Percentiles rank a stretch among this genome's conserved stretches.
phyloP scores from a whole-genome alignment of 2,888 invertebrate genomes.

The Panzeria rudis region DNA sequence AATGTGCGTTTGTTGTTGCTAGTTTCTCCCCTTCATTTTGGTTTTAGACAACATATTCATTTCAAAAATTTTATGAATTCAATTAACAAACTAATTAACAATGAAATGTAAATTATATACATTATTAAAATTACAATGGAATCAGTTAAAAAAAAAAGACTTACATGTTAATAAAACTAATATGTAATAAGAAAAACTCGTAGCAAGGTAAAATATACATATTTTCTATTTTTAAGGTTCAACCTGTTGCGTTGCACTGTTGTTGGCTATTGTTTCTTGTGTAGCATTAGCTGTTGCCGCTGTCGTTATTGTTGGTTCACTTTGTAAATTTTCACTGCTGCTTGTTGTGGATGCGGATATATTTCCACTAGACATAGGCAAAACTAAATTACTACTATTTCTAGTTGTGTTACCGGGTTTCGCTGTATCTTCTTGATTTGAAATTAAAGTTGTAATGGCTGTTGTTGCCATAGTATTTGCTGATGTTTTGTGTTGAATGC shows the following conservation, averaged over 20 bases:
- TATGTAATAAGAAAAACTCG: slow-evolving; percentile 50
- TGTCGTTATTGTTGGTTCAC: slow-evolving; percentile 16
- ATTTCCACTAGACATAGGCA: slow-evolving; percentile 18
- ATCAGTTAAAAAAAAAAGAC: slow-evolving; percentile 58
- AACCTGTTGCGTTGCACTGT: slow-evolving; percentile 68
- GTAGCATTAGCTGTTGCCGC: slow-evolving; percentile 33
- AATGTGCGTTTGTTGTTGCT: slow-evolving; percentile 52
- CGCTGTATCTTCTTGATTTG: slow-evolving; percentile 38
- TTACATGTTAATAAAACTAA: slow-evolving; percentile 50
- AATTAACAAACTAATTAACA: slow-evolving; percentile 68
- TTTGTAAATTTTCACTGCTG: slow-evolving; percentile 33
- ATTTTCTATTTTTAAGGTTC: slow-evolving; percentile 66
- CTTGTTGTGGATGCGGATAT: slow-evolving; percentile 11
- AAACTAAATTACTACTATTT: slow-evolving; percentile 35
- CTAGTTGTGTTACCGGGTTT: slow-evolving; percentile 8
- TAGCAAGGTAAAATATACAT: slow-evolving; percentile 60
- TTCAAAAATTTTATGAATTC: slow-evolving; percentile 51
- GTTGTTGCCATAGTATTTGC: slow-evolving; percentile 7
- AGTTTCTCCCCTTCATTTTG: slow-evolving; percentile 4
- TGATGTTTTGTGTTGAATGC: slow-evolving; percentile 65
- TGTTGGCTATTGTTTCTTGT: slow-evolving; percentile 63
- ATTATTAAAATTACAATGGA: slow-evolving; percentile 58
- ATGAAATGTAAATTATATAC: slow-evolving; percentile 60
- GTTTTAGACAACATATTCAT: slow-evolving; percentile 45
- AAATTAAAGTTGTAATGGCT: slow-evolving; percentile 10